Evolutionary conservation across 2,888 invertebrate species (phyloP).

Genomic region (Cotesia congregata): DNA sequence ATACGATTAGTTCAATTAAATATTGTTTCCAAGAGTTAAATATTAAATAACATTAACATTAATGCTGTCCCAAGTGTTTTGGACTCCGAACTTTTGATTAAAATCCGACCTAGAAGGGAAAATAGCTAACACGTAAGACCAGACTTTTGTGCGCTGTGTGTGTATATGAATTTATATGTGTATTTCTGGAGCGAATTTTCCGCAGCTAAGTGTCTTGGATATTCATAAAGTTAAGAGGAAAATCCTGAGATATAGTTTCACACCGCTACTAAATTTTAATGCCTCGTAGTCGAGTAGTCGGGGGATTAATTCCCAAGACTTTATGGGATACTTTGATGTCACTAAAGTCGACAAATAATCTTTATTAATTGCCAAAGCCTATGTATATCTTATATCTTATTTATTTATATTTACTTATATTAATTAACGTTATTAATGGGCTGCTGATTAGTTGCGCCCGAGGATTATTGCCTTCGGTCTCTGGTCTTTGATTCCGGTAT

Average conservation of each 20-base stretch:
- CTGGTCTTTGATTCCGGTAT: neutral
- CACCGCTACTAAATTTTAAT: slow-evolving; percentile 6
- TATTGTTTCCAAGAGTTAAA: slow-evolving; percentile 15
- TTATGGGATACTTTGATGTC: slow-evolving; percentile 31
- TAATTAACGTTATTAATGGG: neutral
- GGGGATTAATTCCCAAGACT: slow-evolving; percentile 17
- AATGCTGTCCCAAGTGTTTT: neutral
- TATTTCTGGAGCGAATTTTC: slow-evolving; percentile 17
- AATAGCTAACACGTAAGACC: neutral
- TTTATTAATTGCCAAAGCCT: slow-evolving; percentile 15
- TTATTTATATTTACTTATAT: neutral
- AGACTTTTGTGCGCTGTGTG: neutral
- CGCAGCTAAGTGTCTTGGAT: slow-evolving; percentile 20
- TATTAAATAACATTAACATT: neutral
- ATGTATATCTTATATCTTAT: neutral
- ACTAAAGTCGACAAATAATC: slow-evolving; percentile 27
- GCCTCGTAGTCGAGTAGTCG: slow-evolving; percentile 7
- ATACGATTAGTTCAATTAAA: slow-evolving; percentile 12
- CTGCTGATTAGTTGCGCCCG: neutral
- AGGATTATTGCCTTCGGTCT: neutral
- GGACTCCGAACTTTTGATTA: slow-evolving; percentile 2
- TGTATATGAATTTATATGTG: slow-evolving; percentile 2
- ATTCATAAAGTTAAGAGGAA: slow-evolving; percentile 35
- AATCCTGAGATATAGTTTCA: slow-evolving; percentile 38
- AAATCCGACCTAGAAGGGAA: slow-evolving; percentile 2